Evolutionary conservation across 2,797 vertebrate species (phyloP).

Genomic region (Cossypha niveicapilla): DNA sequence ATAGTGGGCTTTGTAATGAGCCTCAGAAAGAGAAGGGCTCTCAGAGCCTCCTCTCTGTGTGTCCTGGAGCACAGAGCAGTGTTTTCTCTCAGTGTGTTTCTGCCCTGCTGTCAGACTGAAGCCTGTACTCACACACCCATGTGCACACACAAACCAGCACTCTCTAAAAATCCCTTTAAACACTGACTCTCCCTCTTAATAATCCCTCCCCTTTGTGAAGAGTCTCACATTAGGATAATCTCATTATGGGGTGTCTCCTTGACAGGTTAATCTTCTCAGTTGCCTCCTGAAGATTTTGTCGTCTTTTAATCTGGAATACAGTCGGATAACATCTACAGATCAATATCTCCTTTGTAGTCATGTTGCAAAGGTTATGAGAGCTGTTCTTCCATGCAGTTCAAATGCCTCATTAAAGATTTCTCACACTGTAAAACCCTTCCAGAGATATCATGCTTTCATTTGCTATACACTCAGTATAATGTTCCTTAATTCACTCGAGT

Average conservation of each 20-base stretch:
- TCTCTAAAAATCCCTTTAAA: neutral
- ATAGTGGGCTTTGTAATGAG: neutral
- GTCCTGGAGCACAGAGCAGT: neutral
- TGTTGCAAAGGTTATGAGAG: constrained; percentile 34
- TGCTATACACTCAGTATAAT: constrained; percentile 13
- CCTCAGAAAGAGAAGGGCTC: neutral
- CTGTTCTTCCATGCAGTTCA: constrained; percentile 25
- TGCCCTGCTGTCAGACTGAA: neutral
- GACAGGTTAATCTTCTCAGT: constrained; percentile 47
- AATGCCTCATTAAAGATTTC: constrained; percentile 64
- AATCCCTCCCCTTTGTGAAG: constrained; percentile 15
- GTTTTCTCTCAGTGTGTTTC: neutral
- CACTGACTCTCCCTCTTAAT: neutral
- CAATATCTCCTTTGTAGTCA: constrained; percentile 48
- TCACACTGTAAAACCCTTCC: constrained; percentile 44
- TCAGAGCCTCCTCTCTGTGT: neutral
- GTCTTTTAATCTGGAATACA: constrained; percentile 61
- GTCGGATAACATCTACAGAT: constrained; percentile 47
- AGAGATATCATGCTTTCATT: constrained; percentile 45
- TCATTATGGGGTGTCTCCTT: constrained; percentile 4
- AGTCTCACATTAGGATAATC: constrained; percentile 28
- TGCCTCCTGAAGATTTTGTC: constrained; percentile 40
- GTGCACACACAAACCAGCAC: neutral
- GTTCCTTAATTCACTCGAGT: constrained; percentile 44
- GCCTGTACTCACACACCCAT: fast-evolving